Percentiles rank a stretch among this genome's conserved stretches.
These are phyloP conservation scores for Pyrocoelia pectoralis DNA, from an alignment of 2,888 invertebrate species.

Conservation along the genomic window DNA sequence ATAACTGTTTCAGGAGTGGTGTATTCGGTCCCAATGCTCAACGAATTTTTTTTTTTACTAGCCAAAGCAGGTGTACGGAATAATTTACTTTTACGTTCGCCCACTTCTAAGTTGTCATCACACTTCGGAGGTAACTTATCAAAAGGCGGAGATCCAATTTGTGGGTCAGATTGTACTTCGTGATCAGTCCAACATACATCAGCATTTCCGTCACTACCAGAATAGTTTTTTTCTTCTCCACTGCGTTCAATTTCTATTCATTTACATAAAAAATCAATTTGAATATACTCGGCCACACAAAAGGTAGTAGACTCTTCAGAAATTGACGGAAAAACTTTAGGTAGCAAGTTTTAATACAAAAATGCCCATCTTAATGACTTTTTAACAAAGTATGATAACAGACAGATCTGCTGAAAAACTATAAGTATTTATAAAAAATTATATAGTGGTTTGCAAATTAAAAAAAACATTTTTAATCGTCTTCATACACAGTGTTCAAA, in stretches of 20 bases:
- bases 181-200: constrained; percentile 70
- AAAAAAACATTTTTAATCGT: no score
- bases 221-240: constrained; percentile 59
- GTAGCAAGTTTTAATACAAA: no score
- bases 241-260: constrained; percentile 51
- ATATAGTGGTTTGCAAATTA: no score
- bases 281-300: background rate
- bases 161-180: constrained; percentile 73
- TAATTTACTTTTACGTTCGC: constrained; percentile 67
- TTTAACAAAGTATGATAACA: no score
- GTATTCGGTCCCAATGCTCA: constrained; percentile 63
- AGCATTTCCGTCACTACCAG: constrained; percentile 65
- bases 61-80: constrained; percentile 70
- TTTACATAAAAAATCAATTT: background rate
- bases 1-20: constrained; percentile 55
- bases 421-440: no score
- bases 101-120: constrained; percentile 51
- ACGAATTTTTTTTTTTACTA: constrained; percentile 71
- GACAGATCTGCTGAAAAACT: no score
- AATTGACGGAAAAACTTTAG: no score
- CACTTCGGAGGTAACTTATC: constrained; percentile 55
- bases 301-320: no score
- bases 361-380: no score
- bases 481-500: no score
- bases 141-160: constrained; percentile 64